Conservation (phyloP, 2,888 invertebrate genomes). For the Tachina grossa region DNA sequence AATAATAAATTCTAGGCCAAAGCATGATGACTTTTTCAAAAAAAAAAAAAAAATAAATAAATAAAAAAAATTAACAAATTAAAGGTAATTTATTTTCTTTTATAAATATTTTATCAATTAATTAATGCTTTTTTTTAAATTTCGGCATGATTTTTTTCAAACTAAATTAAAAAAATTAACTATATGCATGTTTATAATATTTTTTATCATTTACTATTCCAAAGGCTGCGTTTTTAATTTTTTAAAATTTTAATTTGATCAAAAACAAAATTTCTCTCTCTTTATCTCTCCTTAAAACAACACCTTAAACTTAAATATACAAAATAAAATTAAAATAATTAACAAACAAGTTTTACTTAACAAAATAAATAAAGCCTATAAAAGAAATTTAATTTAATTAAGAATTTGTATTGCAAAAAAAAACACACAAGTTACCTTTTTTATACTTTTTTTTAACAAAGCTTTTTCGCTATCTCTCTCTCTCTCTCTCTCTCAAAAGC, state of each 20-base stretch:
- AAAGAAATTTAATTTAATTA: neutral
- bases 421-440: neutral
- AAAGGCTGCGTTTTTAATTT: constrained; percentile 17
- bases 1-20: constrained; percentile 37
- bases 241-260: constrained; percentile 2
- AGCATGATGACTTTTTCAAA: constrained; percentile 52
- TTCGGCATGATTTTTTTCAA: constrained; percentile 53
- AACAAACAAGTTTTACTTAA: constrained; percentile 66
- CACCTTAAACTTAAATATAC: constrained; percentile 59
- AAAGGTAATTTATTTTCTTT: constrained; percentile 56
- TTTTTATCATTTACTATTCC: constrained; percentile 20
- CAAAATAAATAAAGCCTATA: constrained; percentile 7
- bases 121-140: constrained; percentile 45
- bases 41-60: constrained; percentile 31
- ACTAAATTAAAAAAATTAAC: neutral
- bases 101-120: constrained; percentile 6
- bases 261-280: constrained; percentile 3
- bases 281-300: constrained; percentile 63
- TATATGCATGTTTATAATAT: constrained; percentile 53
- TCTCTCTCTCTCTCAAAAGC: constrained; percentile 3
- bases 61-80: neutral
- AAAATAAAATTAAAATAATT: constrained; percentile 56
- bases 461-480: neutral
- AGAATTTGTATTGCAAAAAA: neutral
- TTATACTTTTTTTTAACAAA: too few relatives aligned